These are phyloP conservation scores for Bagarius yarrelli DNA, from an alignment of 2,113 vertebrate species.

Conservation along the genomic window DNA sequence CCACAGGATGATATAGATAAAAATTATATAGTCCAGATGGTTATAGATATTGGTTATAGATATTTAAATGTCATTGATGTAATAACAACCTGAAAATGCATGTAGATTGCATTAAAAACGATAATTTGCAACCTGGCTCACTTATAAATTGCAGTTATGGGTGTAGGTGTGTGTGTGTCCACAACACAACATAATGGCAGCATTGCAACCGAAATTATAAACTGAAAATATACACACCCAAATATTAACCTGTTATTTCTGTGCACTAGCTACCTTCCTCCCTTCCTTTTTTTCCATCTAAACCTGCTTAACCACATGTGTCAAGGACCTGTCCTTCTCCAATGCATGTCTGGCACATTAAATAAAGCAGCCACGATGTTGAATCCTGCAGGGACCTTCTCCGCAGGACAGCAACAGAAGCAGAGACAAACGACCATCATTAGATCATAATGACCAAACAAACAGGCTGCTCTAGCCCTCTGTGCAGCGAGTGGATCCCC, in stretches of 20 bases:
- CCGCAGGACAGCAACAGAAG: constrained; percentile 21
- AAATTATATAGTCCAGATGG: too few relatives aligned
- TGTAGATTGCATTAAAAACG: too few relatives aligned
- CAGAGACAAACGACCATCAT: constrained; percentile 44
- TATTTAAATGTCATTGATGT: too few relatives aligned
- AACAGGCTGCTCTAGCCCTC: constrained; percentile 40
- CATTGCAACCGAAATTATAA: neutral
- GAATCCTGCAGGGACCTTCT: constrained; percentile 26
- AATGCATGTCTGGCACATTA: constrained; percentile 27
- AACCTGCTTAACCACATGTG: constrained; percentile 16
- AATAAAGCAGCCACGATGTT: constrained; percentile 15
- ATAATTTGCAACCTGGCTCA: too few relatives aligned
- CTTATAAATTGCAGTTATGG: too few relatives aligned
- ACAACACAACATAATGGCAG: too few relatives aligned
- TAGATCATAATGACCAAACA: constrained; percentile 47
- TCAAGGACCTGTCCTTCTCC: constrained; percentile 19
- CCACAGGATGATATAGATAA: too few relatives aligned
- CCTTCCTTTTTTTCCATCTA: neutral
- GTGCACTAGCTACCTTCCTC: neutral
- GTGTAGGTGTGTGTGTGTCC: too few relatives aligned
- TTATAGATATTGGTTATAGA: too few relatives aligned
- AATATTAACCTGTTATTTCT: neutral
- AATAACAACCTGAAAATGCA: too few relatives aligned
- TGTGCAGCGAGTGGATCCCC: constrained; percentile 31
- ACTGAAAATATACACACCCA: neutral